phyloP scores from a whole-genome alignment of 2,113 vertebrate genomes.

The Taxidea taxus region DNA sequence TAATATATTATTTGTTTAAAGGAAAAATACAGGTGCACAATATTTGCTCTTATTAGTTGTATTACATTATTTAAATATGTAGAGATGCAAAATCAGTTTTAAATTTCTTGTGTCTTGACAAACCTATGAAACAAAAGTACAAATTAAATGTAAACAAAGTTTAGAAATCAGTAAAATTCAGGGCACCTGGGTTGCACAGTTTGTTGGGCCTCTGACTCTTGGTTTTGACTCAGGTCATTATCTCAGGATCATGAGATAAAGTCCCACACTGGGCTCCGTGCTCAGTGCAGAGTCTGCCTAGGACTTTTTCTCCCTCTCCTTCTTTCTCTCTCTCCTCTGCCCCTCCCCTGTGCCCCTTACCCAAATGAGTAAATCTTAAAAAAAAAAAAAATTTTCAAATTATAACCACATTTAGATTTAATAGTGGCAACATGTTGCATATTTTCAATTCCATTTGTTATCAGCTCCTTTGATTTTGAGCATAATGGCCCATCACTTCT shows the following conservation, averaged over 20 bases:
- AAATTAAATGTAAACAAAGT: neutral
- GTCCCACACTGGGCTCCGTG: neutral
- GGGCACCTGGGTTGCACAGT: neutral
- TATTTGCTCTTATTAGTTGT: neutral
- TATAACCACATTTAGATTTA: neutral
- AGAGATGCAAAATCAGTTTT: neutral
- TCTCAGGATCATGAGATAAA: neutral
- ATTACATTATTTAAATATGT: neutral
- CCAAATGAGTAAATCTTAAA: neutral
- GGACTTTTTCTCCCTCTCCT: neutral
- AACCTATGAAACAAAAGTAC: neutral
- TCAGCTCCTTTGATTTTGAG: neutral
- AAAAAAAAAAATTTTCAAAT: neutral
- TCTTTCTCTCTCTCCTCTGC: neutral
- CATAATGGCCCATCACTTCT: neutral
- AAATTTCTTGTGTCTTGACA: neutral
- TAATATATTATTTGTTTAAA: neutral
- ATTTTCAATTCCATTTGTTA: neutral
- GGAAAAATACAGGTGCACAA: neutral
- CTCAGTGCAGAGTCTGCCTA: neutral
- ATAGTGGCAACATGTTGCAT: neutral
- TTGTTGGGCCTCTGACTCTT: neutral
- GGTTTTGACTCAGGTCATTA: neutral
- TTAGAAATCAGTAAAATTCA: neutral
- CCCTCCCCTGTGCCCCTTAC: neutral